Evolutionary conservation across 2,888 invertebrate genomes (phyloP).

Genomic region (Bruchidius siliquastri): DNA sequence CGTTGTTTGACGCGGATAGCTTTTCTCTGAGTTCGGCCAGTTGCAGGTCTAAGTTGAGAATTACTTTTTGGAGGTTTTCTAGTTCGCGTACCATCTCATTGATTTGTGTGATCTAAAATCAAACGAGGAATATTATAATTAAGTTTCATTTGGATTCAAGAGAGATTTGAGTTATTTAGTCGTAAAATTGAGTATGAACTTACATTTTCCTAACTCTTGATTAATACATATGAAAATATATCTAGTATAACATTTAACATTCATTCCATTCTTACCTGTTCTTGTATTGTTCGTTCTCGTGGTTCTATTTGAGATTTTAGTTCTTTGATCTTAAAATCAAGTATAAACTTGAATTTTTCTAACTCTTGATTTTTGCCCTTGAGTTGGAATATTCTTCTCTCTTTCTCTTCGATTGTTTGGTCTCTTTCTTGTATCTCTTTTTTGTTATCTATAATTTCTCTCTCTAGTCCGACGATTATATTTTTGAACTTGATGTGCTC

Average conservation of each 20-base stretch:
- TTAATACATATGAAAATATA: neutral
- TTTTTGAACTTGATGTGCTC: constrained; percentile 68
- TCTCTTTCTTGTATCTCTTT: constrained; percentile 83
- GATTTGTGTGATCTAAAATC: constrained; percentile 53
- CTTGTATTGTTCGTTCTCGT: constrained; percentile 76
- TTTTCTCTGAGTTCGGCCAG: constrained; percentile 75
- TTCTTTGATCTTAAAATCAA: constrained; percentile 86
- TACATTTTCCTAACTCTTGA: too few relatives aligned
- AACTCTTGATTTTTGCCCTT: constrained; percentile 82
- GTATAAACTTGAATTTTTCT: constrained; percentile 86
- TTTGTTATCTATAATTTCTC: constrained; percentile 74
- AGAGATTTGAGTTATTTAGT: too few relatives aligned
- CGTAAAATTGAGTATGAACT: too few relatives aligned
- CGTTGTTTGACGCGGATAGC: constrained; percentile 64
- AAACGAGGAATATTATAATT: neutral
- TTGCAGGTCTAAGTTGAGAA: constrained; percentile 63
- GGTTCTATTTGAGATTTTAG: constrained; percentile 78
- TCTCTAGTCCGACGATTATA: constrained; percentile 65
- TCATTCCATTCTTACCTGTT: constrained; percentile 72
- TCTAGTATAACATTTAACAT: neutral
- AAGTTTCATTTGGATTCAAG: too few relatives aligned
- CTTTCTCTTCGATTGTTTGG: constrained; percentile 77
- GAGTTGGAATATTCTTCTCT: constrained; percentile 76
- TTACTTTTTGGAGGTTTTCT: constrained; percentile 72
- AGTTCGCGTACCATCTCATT: constrained; percentile 79